Evolutionary conservation across 1,140 invertebrate species (phyloP).

Genomic region (Trichomalopsis sarcophagae): DNA sequence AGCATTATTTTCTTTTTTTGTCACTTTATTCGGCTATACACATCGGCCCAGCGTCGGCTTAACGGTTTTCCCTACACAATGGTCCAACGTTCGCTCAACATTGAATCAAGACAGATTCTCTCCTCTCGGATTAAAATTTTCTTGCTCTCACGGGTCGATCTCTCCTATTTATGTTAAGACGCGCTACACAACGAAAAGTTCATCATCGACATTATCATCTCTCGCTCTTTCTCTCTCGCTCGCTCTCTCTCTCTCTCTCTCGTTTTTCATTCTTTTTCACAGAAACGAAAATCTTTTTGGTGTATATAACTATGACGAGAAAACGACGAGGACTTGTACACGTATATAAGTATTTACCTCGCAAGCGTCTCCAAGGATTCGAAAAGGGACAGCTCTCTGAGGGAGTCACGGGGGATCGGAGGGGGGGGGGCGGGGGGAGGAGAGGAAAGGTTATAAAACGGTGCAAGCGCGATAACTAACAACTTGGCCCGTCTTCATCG

Average conservation of each 20-base stretch:
- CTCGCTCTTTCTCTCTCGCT: background rate
- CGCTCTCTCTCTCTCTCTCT: background rate
- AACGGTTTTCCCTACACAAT: slow-evolving; percentile 31
- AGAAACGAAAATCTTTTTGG: slow-evolving; percentile 6
- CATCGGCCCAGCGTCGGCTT: slow-evolving; percentile 22
- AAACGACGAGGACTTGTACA: slow-evolving; percentile 34
- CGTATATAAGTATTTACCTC: slow-evolving; percentile 11
- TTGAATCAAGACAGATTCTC: slow-evolving; percentile 41
- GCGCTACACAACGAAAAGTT: slow-evolving; percentile 15
- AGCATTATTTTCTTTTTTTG: slow-evolving; percentile 20
- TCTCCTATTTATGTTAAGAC: slow-evolving; percentile 18
- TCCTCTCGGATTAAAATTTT: slow-evolving; percentile 16
- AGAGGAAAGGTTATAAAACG: slow-evolving; percentile 35
- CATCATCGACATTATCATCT: background rate
- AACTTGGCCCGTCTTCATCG: slow-evolving; percentile 8
- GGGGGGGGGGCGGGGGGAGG: background rate
- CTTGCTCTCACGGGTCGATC: slow-evolving; percentile 14
- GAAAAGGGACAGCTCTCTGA: background rate
- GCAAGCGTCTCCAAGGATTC: background rate
- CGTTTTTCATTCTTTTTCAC: background rate
- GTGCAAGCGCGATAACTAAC: slow-evolving; percentile 35
- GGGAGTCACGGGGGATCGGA: background rate
- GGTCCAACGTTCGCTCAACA: slow-evolving; percentile 43
- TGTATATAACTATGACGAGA: slow-evolving; percentile 23
- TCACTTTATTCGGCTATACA: slow-evolving; percentile 42